Percentiles rank a stretch among this genome's conserved stretches.
These are phyloP conservation scores for Gymnoscopelus microlampas DNA, from an alignment of 2,797 vertebrate species.

Conservation along the genomic window DNA sequence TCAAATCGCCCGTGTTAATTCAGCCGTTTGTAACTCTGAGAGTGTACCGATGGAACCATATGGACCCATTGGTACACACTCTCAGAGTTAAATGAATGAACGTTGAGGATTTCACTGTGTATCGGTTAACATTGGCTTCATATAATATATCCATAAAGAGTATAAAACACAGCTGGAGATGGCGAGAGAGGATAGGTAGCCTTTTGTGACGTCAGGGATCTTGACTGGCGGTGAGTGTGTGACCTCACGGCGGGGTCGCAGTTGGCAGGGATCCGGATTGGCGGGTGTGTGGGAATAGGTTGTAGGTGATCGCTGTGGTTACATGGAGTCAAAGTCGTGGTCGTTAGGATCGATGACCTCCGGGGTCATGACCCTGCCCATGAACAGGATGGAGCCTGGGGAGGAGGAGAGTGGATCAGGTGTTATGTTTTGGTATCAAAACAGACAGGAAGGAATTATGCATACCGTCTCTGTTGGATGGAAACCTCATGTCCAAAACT, in stretches of 20 bases:
- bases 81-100: too few species aligned
- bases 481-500: too few species aligned
- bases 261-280: not conserved
- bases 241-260: conserved; percentile 11
- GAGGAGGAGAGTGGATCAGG: not conserved
- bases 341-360: conserved; percentile 89
- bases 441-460: too few species aligned
- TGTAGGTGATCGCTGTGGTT: conserved; percentile 46
- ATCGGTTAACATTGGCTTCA: conserved; percentile 61
- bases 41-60: too few species aligned
- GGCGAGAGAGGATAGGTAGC: conserved; percentile 66
- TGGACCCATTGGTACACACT: too few species aligned
- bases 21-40: too few species aligned
- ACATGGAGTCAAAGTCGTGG: conserved; percentile 92
- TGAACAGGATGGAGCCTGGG: conserved; percentile 91
- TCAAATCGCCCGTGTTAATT: too few species aligned
- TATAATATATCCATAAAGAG: conserved; percentile 64
- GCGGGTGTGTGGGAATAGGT: too few species aligned
- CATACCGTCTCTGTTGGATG: too few species aligned
- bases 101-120: too few species aligned
- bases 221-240: conserved; percentile 44
- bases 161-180: conserved; percentile 78
- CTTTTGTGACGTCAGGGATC: conserved; percentile 62
- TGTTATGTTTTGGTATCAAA: too few species aligned
- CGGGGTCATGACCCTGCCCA: conserved; percentile 97